Conservation (phyloP, 1,140 invertebrate genomes). For the Eumaeus atala region DNA sequence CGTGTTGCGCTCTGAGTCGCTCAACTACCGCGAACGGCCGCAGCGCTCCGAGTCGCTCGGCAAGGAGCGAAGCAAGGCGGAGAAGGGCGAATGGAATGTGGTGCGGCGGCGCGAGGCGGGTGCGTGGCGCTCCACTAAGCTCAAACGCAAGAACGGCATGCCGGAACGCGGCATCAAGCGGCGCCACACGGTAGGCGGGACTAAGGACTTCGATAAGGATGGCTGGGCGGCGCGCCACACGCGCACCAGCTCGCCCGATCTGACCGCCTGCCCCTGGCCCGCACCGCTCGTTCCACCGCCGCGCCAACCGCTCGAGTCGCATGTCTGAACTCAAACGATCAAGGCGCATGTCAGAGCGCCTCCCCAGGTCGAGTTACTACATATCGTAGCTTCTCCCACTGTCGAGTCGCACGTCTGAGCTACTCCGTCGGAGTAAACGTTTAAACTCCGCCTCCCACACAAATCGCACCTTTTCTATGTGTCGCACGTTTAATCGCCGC, state of each 20-base stretch:
- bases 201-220: conserved; percentile 82
- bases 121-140: conserved; percentile 75
- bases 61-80: conserved; percentile 85
- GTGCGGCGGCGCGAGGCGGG: conserved; percentile 80
- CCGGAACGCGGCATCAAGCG: conserved; percentile 86
- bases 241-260: conserved; percentile 67
- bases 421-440: too few species aligned
- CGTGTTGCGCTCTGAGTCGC: conserved; percentile 76
- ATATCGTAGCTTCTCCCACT: too few species aligned
- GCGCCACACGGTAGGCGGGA: conserved; percentile 93
- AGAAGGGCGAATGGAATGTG: conserved; percentile 84
- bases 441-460: too few species aligned
- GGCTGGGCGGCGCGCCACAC: conserved; percentile 68
- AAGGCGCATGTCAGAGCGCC: neutral
- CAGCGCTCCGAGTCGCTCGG: conserved; percentile 81
- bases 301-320: conserved; percentile 65
- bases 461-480: too few species aligned
- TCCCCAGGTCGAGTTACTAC: too few species aligned
- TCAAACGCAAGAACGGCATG: conserved; percentile 84
- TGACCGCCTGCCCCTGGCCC: conserved; percentile 44
- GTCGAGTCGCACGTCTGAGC: too few species aligned
- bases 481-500: too few species aligned
- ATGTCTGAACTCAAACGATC: conserved; percentile 46
- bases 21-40: conserved; percentile 68
- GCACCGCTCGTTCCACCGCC: conserved; percentile 50